Base-by-base conservation (phyloP, 2,888 invertebrate species). In the Chesias legatella region DNA sequence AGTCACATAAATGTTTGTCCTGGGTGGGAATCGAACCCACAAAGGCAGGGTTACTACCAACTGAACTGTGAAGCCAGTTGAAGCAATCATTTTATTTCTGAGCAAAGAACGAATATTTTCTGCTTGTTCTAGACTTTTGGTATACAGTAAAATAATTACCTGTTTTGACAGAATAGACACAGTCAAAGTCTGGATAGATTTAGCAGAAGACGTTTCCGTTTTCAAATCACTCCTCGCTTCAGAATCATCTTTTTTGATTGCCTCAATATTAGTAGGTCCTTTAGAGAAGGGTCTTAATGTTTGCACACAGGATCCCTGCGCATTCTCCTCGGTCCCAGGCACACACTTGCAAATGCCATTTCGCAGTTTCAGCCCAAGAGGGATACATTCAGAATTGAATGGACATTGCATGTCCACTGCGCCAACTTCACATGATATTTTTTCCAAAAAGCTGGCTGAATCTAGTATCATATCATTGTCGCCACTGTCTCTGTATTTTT, bases 91-190 rank as follows among this genome's bases (percentile, higher is more conserved):
- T n/a, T n/a, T n/a, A n/a, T n/a, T n/a, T n/a, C n/a, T n/a, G n/a
- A n/a, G n/a, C n/a, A n/a, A n/a, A n/a, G n/a, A n/a, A n/a, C n/a
- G n/a, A n/a, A n/a, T n/a, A n/a, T n/a, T n/a, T n/a, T n/a, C n/a
- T n/a, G n/a, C n/a, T n/a, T n/a, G n/a, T 35, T 26, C 22, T 24
- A 33, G 8, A 33, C 7, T 10, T 24, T 31, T 3, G 2, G 20
- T 20, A 20, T 22, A 28, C 10, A 35, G 26, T 21, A 22, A 28
- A n/a, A 17, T 27, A 22, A 30, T 53, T 71, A 98, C 93, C 73
- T 92, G 91, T 77, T 95, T 94, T 0, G 94, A 94, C 40, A 92
- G 89, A 9, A 93, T 94, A 7, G 93, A 92, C 0, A 96, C 94
- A 10, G 92, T 90, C 44, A 96, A 82, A 43, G 91, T 91, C 65